phyloP scores from a whole-genome alignment of 2,888 invertebrate genomes.

The Chironomus riparius region DNA sequence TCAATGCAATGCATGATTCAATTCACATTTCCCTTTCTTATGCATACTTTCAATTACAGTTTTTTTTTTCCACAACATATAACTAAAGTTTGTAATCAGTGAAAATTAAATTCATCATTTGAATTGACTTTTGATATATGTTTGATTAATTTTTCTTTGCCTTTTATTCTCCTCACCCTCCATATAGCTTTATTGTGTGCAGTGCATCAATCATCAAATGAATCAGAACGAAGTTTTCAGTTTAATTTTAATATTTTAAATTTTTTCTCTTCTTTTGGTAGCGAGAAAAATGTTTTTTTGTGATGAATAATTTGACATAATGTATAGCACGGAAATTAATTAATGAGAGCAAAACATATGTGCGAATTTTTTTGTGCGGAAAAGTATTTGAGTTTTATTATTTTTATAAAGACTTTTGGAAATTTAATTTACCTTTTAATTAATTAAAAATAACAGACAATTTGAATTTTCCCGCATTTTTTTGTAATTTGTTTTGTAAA shows the following conservation, averaged over 20 bases:
- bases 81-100: not conserved
- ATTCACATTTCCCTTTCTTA: not conserved
- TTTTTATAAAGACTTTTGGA: no score
- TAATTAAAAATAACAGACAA: no score
- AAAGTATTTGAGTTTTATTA: no score
- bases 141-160: not conserved
- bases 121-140: constrained; percentile 1
- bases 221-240: not conserved
- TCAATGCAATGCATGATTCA: not conserved
- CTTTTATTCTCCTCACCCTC: not conserved
- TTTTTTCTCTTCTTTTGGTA: no score
- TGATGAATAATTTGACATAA: no score
- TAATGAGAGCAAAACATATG: no score
- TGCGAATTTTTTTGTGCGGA: no score
- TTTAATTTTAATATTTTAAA: not conserved
- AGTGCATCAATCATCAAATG: not conserved
- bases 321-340: no score
- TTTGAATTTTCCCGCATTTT: no score
- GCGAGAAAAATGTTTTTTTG: no score
- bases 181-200: not conserved
- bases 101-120: constrained; percentile 6
- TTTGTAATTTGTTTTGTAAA: no score
- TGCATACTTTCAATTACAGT: not conserved
- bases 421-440: no score
- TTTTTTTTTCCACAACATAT: not conserved